Evolutionary conservation across 2,888 invertebrate species (phyloP).

Genomic region (Cephus spinipes): DNA sequence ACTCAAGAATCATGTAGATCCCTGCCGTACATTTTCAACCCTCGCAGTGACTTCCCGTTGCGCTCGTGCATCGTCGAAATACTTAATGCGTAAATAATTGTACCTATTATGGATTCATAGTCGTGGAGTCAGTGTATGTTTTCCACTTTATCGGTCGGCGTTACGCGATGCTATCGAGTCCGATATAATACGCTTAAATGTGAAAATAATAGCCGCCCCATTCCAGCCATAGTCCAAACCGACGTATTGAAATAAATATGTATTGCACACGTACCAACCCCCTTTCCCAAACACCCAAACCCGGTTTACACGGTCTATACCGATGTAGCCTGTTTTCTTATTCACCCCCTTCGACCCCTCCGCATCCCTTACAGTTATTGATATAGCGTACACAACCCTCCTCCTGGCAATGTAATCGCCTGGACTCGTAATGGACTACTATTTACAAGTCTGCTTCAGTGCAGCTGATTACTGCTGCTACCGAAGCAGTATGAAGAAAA

Average conservation of each 20-base stretch:
- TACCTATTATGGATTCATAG: conserved; percentile 44
- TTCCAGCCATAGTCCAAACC: conserved; percentile 29
- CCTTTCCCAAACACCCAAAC: conserved; percentile 10
- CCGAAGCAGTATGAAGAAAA: neutral
- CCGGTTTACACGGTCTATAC: conserved; percentile 13
- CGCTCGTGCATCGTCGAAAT: neutral
- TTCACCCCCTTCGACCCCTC: neutral
- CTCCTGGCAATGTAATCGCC: neutral
- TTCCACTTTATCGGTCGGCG: conserved; percentile 17
- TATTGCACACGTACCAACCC: conserved; percentile 15
- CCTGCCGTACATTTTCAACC: neutral
- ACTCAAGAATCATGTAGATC: neutral
- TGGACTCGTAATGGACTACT: neutral
- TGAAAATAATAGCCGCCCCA: conserved; percentile 51
- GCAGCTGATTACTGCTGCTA: neutral
- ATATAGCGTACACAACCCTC: neutral
- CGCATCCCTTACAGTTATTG: neutral
- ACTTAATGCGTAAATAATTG: conserved; percentile 53
- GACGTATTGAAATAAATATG: conserved; percentile 24
- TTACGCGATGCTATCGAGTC: conserved; percentile 45
- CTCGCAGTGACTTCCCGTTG: neutral
- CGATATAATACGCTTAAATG: conserved; percentile 55
- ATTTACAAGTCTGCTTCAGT: neutral
- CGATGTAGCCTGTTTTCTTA: neutral
- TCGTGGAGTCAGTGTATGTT: conserved; percentile 25